Evolutionary conservation across 1,140 invertebrate species (phyloP), one percentile per base, ranked within the genome.

Genomic region (Zaprionus tsacasi): DNA sequence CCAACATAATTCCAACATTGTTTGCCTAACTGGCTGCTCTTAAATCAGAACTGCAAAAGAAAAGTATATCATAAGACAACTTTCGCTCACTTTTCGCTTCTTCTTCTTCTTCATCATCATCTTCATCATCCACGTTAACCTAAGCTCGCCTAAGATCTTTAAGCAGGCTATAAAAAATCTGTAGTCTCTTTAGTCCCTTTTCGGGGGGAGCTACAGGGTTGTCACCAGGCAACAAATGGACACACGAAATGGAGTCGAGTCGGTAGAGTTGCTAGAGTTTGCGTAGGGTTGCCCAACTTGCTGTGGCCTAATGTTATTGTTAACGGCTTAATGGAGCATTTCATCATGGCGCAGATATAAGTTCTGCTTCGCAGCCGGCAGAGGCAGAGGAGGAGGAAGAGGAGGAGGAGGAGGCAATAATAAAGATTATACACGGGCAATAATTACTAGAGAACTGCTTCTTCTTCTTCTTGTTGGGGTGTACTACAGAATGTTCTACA

Each of bases 361-460:
- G 60, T 57, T 71, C 76, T 74, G 71, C 79, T 78, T 36, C 38
- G 50, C 43, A 66, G 21, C 48, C 52, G 35, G 15, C 33, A 21
- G 27, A 21, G 17, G 6, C 43, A 52, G 17, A 13, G 25, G 45
- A 30, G 38, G 10, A 52, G 56, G 50, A 35, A 65, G 13, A 33
- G 33, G 48, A 48, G 60, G 59, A 59, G 50, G 54, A 60, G 63
- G 85, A 68, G 83, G 78, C 78, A 80, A 89, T 89, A 89, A 88
- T 83, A 83, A 89, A 77, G 83, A 89, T 85, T 88, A 89, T 89
- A 89, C 85, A 88, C 74, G 85, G 80, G 77, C 85, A 88, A 88
- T 89, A 87, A 87, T 87, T 87, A 87, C 85, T 80, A 54, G 73
- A 70, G 68, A 74, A 45, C 2, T 45, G 15, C 33, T 35, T 10